Evolutionary conservation across 2,888 invertebrate genomes (phyloP).

Genomic region (Cephalotes varians): DNA sequence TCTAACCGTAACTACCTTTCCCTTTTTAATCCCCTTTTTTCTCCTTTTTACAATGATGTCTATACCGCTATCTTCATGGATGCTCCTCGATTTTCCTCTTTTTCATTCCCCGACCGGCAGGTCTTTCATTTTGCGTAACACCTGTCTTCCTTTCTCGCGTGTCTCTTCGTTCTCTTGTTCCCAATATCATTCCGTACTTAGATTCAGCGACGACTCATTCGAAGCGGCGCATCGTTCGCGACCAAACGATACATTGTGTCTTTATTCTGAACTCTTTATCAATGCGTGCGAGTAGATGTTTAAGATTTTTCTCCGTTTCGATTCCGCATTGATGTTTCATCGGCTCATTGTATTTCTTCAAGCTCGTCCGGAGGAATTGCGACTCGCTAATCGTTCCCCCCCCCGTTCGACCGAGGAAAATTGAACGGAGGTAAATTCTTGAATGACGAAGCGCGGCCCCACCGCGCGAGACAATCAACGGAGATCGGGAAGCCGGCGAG

Average conservation of each 20-base stretch:
- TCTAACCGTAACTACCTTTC: conserved; percentile 30
- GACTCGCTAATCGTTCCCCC: background rate
- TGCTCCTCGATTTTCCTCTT: conserved; percentile 24
- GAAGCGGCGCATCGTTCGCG: background rate
- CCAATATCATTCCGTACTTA: conserved; percentile 7
- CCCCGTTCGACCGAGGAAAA: no score
- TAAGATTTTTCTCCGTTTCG: background rate
- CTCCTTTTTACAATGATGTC: background rate
- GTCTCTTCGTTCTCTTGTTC: conserved; percentile 41
- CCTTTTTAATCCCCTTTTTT: conserved; percentile 29
- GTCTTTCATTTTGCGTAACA: conserved; percentile 40
- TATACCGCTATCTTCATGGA: conserved; percentile 43
- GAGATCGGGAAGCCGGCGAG: background rate
- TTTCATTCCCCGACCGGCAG: conserved; percentile 31
- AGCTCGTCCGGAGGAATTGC: background rate
- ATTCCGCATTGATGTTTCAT: background rate
- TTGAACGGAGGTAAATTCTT: background rate
- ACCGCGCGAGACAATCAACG: conserved; percentile 9
- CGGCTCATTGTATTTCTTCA: background rate
- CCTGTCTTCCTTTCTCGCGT: conserved; percentile 39
- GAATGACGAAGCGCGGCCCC: background rate
- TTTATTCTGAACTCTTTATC: background rate
- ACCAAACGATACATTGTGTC: no score
- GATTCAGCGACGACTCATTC: background rate
- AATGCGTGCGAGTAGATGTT: background rate